Percentiles rank a stretch among this genome's conserved stretches.
phyloP scores from a whole-genome alignment of 2,113 vertebrate species.

The Anarrhichthys ocellatus region DNA sequence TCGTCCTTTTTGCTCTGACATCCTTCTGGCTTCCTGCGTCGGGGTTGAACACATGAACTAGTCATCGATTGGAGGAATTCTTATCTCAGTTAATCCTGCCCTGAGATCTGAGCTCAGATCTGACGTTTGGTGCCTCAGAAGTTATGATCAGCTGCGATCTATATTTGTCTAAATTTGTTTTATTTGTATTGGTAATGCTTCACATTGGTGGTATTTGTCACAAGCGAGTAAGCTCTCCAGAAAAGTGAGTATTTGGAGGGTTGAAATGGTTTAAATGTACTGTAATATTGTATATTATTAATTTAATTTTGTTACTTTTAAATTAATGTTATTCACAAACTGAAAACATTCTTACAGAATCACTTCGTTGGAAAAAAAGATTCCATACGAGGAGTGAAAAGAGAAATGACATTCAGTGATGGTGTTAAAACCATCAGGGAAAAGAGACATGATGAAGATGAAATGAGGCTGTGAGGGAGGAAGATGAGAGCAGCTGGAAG shows the following conservation, averaged over 20 bases:
- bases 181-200: too few relatives aligned
- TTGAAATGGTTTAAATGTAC: too few relatives aligned
- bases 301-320: neutral
- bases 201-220: neutral
- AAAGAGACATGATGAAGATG: conserved; percentile 8
- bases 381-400: neutral
- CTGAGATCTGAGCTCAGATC: neutral
- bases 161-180: too few relatives aligned
- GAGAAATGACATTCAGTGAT: conserved; percentile 11
- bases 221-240: neutral
- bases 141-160: neutral
- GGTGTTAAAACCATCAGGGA: too few relatives aligned
- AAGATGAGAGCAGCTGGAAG: conserved; percentile 13
- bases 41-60: conserved; percentile 12
- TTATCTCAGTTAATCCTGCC: neutral
- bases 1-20: conserved; percentile 1
- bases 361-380: too few relatives aligned
- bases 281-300: neutral
- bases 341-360: neutral
- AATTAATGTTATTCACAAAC: neutral
- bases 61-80: neutral
- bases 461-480: conserved; percentile 24
- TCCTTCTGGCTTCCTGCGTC: neutral
- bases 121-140: neutral
- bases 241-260: neutral